Conservation (phyloP, 2,113 vertebrate genomes). For the Mormyrus iriodes region DNA sequence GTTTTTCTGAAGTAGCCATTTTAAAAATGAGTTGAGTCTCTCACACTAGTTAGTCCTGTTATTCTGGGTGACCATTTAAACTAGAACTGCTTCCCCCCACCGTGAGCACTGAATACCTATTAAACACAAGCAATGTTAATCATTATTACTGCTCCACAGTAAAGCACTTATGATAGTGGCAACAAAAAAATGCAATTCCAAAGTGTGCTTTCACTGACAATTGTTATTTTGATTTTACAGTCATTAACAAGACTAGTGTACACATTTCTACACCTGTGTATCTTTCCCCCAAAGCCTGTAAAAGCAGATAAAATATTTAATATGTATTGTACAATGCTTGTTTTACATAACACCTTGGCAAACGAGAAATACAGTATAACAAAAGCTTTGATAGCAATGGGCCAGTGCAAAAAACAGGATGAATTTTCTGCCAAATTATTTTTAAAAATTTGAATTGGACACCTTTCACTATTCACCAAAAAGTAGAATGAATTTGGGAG, state of each 20-base stretch:
- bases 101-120: neutral
- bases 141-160: conserved; percentile 44
- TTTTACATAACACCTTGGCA: conserved; percentile 58
- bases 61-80: neutral
- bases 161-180: conserved; percentile 45
- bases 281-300: conserved; percentile 45
- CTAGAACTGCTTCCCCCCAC: neutral
- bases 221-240: conserved; percentile 64
- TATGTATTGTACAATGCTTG: conserved; percentile 70
- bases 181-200: conserved; percentile 61
- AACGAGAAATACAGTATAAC: conserved; percentile 68
- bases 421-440: neutral
- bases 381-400: conserved; percentile 61
- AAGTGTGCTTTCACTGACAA: conserved; percentile 62
- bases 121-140: conserved; percentile 29
- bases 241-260: conserved; percentile 64
- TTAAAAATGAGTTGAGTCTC: neutral
- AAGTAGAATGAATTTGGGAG: conserved; percentile 69
- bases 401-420: conserved; percentile 51
- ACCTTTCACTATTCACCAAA: conserved; percentile 66
- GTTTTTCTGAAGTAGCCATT: neutral
- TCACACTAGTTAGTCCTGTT: neutral
- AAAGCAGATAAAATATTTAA: conserved; percentile 79
- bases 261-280: conserved; percentile 64
- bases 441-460: conserved; percentile 37